Conservation (phyloP, 1,140 invertebrate genomes). For the Camponotus pennsylvanicus region DNA sequence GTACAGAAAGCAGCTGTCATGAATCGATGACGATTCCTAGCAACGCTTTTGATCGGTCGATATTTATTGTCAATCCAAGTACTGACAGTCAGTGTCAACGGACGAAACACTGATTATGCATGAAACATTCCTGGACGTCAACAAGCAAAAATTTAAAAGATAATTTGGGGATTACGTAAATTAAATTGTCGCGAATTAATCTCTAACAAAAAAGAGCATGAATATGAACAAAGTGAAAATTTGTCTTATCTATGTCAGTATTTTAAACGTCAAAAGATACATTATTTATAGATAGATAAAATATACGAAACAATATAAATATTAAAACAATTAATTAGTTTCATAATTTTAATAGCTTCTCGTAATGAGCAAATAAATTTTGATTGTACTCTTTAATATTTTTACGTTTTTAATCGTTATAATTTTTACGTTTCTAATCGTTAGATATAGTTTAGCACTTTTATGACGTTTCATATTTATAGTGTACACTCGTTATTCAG, state of each 20-base stretch:
- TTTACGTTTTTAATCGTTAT: background rate
- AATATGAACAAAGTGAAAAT: background rate
- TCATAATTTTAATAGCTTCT: background rate
- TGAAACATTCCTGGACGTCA: background rate
- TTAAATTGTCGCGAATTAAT: background rate
- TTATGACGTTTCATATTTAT: background rate
- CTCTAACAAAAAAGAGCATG: background rate
- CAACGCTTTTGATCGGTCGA: conserved; percentile 15
- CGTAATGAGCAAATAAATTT: background rate
- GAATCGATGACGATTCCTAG: conserved; percentile 11
- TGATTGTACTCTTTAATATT: background rate
- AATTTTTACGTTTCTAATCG: too few relatives aligned
- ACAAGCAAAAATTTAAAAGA: background rate
- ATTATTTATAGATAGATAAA: background rate
- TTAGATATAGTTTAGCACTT: background rate
- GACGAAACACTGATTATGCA: background rate
- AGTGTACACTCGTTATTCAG: background rate
- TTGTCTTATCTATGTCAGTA: background rate
- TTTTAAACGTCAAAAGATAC: background rate
- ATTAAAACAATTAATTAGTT: background rate
- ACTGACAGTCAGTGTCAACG: conserved; percentile 27
- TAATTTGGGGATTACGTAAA: background rate
- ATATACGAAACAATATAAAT: background rate
- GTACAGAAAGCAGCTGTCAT: conserved; percentile 17
- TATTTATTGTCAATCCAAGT: conserved; percentile 52